A percentile compares a stretch with the other conserved stretches of the same genome.
Conservation (phyloP, 1,140 invertebrate species). For the Papilio machaon region DNA sequence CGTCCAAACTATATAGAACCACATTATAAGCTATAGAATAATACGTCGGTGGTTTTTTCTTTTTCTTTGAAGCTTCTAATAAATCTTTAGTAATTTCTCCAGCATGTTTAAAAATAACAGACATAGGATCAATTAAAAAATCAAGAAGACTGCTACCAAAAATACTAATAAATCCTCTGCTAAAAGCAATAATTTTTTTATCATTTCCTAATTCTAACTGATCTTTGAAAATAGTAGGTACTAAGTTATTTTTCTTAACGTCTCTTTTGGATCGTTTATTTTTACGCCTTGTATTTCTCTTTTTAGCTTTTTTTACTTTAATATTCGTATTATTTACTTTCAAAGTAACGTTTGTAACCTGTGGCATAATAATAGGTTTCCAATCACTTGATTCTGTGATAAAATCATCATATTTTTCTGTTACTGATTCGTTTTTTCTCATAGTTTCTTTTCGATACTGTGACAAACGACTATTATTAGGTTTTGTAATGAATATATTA, state of each 20-base stretch:
- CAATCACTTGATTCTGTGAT: slow-evolving; percentile 58
- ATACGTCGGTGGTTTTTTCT: slow-evolving; percentile 57
- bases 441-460: slow-evolving; percentile 56
- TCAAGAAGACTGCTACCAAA: slow-evolving; percentile 44
- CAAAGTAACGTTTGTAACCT: slow-evolving; percentile 41
- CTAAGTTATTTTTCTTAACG: slow-evolving; percentile 31
- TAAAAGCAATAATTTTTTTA: slow-evolving; percentile 23
- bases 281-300: slow-evolving; percentile 49
- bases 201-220: background rate
- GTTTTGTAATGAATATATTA: slow-evolving; percentile 51
- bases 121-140: slow-evolving; percentile 50
- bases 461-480: slow-evolving; percentile 62
- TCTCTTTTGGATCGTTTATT: slow-evolving; percentile 55
- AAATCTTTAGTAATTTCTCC: slow-evolving; percentile 55
- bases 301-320: slow-evolving; percentile 45
- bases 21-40: slow-evolving; percentile 61
- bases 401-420: slow-evolving; percentile 45
- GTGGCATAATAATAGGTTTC: slow-evolving; percentile 64
- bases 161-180: slow-evolving; percentile 43
- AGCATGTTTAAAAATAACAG: slow-evolving; percentile 50
- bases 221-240: background rate
- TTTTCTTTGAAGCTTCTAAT: slow-evolving; percentile 53
- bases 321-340: slow-evolving; percentile 31
- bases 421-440: slow-evolving; percentile 45
- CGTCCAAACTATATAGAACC: slow-evolving; percentile 64